Percentiles rank a stretch among this genome's conserved stretches.
These are phyloP conservation scores for Lapara coniferarum DNA, from an alignment of 2,888 invertebrate species.

Conservation along the genomic window DNA sequence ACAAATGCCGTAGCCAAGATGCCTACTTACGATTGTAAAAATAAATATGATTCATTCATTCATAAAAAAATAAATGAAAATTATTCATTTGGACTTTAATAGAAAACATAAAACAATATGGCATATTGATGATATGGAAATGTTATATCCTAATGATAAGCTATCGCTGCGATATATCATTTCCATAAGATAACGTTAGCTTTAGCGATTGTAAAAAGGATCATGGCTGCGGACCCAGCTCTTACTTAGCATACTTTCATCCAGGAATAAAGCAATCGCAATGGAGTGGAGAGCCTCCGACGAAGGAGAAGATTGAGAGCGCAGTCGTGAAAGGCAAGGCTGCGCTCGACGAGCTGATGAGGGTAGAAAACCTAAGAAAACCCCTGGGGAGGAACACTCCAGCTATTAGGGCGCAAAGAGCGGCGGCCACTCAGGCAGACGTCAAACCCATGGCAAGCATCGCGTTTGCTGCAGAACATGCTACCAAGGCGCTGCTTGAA, in stretches of 20 bases:
- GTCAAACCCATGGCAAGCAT: constrained; percentile 86
- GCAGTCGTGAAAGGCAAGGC: constrained; percentile 83
- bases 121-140: too few relatives aligned
- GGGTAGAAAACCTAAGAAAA: constrained; percentile 76
- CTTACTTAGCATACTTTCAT: not conserved
- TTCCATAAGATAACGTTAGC: too few relatives aligned
- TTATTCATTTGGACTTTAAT: too few relatives aligned
- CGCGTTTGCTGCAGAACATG: constrained; percentile 88
- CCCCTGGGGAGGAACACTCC: constrained; percentile 84
- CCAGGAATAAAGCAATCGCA: constrained; percentile 52
- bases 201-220: too few relatives aligned
- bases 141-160: too few relatives aligned
- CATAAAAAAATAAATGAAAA: too few relatives aligned
- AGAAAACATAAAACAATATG: too few relatives aligned
- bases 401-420: constrained; percentile 87
- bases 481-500: constrained; percentile 84
- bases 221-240: too few relatives aligned
- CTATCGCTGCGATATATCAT: too few relatives aligned
- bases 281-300: constrained; percentile 57
- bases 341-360: constrained; percentile 81
- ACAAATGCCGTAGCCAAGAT: too few relatives aligned
- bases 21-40: too few relatives aligned
- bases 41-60: too few relatives aligned
- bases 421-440: constrained; percentile 85
- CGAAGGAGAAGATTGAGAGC: constrained; percentile 64